Conservation (phyloP, 2,113 vertebrate genomes). For the Bubo scandiacus region DNA sequence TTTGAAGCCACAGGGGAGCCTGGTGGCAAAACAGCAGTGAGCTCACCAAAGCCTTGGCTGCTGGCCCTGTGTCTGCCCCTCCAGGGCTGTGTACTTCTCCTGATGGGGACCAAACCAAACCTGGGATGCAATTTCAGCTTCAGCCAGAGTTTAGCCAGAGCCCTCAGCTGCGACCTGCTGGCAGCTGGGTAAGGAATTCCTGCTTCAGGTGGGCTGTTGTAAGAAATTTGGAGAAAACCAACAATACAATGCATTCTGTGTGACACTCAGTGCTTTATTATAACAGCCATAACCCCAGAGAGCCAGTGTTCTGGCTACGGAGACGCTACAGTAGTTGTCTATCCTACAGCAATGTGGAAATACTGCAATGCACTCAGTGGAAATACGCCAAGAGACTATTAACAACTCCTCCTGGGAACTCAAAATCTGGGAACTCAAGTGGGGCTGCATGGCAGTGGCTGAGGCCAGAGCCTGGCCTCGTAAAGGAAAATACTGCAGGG, state of each 20-base stretch:
- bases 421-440: not conserved
- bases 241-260: fast-evolving
- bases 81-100: not conserved
- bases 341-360: not conserved
- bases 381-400: not conserved
- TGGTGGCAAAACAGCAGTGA: not conserved
- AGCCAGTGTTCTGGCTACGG: not conserved
- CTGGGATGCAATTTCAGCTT: not conserved
- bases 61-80: fast-evolving
- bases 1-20: not conserved
- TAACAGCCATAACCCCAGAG: not conserved
- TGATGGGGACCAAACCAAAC: not conserved
- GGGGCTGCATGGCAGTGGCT: not conserved
- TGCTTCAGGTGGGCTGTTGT: not conserved
- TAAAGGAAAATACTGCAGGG: not conserved
- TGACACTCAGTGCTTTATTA: not conserved
- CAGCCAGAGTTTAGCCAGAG: not conserved
- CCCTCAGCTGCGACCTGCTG: not conserved
- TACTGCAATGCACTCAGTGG: not conserved
- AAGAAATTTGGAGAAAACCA: not conserved
- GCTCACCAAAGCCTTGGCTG: not conserved
- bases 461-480: not conserved
- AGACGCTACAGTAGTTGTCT: not conserved
- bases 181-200: not conserved
- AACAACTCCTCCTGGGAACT: not conserved